Base-by-base conservation (phyloP, 2,888 invertebrate genomes). In the Helicoverpa assulta region DNA sequence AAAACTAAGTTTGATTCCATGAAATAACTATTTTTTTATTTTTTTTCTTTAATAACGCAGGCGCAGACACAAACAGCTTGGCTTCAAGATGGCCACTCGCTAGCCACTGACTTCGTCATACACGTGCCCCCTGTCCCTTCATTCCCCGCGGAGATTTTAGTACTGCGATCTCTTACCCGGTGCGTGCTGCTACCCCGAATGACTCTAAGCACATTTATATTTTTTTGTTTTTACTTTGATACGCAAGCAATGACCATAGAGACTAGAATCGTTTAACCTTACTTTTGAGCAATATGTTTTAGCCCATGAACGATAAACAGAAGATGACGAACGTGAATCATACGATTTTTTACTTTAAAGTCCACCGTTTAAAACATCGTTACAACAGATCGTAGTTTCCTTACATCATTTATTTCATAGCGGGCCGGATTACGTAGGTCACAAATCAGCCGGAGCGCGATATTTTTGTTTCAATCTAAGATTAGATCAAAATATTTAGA, bases 121-220 rank as follows among this genome's bases (percentile, higher is more conserved):
- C n/a, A n/a, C n/a, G n/a, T n/a, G n/a, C n/a, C n/a, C n/a, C n/a
- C n/a, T n/a, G n/a, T n/a, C n/a, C n/a, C n/a, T n/a, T n/a, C n/a
- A n/a, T n/a, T n/a, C n/a, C n/a, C n/a, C n/a, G n/a, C n/a, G n/a
- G n/a, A n/a, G n/a, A n/a, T n/a, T n/a, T n/a, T n/a, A n/a, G n/a
- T n/a, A n/a, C n/a, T n/a, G n/a, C n/a, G n/a, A n/a, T n/a, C n/a
- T n/a, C n/a, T n/a, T n/a, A n/a, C n/a, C n/a, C n/a, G n/a, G n/a
- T n/a, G n/a, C n/a, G n/a, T n/a, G n/a, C n/a, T n/a, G n/a, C n/a
- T n/a, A n/a, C n/a, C n/a, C n/a, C n/a, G n/a, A n/a, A n/a, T n/a
- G n/a, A n/a, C n/a, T n/a, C n/a, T n/a, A 86, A 95, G 95, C 89
- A 58, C 16, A 1, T 18, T 58, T 19, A 47, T 63, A 40, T 59